Conservation (phyloP, 1,140 invertebrate genomes). For the Drosophila orosa region DNA sequence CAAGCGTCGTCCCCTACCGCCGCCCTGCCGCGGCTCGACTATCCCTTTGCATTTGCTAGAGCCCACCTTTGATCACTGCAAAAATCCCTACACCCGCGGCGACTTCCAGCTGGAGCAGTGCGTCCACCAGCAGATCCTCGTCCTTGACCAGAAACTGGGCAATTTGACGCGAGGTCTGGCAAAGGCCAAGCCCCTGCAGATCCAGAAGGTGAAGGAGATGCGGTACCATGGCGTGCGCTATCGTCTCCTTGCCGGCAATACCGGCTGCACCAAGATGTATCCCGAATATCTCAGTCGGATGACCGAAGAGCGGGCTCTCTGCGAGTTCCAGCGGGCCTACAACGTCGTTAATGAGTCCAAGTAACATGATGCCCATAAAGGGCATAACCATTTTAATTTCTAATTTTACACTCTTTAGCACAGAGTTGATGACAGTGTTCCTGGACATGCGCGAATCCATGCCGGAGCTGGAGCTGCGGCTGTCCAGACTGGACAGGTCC, state of each 20-base stretch:
- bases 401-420: not conserved
- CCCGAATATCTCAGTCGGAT: slow-evolving; percentile 63
- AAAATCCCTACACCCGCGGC: slow-evolving; percentile 48
- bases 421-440: slow-evolving; percentile 30
- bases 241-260: slow-evolving; percentile 34
- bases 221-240: slow-evolving; percentile 62
- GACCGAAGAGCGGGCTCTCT: slow-evolving; percentile 57
- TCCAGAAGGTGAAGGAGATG: slow-evolving; percentile 52
- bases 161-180: slow-evolving; percentile 21
- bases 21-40: slow-evolving; percentile 55
- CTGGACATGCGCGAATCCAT: slow-evolving; percentile 32
- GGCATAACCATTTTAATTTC: not conserved
- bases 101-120: slow-evolving; percentile 62
- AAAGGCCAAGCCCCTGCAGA: slow-evolving; percentile 38
- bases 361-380: slow-evolving; percentile 10
- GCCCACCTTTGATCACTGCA: slow-evolving; percentile 50
- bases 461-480: slow-evolving; percentile 39
- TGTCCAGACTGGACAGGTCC: slow-evolving; percentile 48
- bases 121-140: slow-evolving; percentile 60
- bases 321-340: slow-evolving; percentile 60
- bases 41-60: slow-evolving; percentile 28
- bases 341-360: slow-evolving; percentile 55
- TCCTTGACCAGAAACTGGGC: slow-evolving; percentile 30
- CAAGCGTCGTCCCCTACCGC: slow-evolving; percentile 43
- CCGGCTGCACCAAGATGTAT: slow-evolving; percentile 55